Conservation (phyloP, 1,140 invertebrate species). For the Drosophila bipectinata region DNA sequence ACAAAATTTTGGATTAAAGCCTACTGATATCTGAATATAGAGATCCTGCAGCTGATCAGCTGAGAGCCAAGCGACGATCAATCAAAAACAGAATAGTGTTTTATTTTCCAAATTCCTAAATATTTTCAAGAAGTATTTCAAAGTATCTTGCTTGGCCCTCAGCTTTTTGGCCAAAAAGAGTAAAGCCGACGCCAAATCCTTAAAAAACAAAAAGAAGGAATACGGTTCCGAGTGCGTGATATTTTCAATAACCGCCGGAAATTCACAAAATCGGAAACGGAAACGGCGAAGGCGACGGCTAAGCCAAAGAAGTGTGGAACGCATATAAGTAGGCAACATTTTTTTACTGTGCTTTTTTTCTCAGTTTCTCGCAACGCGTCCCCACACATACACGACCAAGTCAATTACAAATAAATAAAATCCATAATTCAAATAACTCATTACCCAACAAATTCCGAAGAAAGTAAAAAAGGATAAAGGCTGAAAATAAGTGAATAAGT, state of each 20-base stretch:
- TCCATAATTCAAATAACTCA: slow-evolving; percentile 33
- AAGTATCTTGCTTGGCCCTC: background rate
- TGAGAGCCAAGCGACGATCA: background rate
- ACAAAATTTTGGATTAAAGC: background rate
- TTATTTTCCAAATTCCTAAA: background rate
- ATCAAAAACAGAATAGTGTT: background rate
- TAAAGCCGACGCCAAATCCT: slow-evolving; percentile 32
- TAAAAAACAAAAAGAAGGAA: slow-evolving; percentile 1
- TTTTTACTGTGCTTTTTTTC: slow-evolving; percentile 77
- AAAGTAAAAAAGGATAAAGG: background rate
- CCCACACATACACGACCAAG: background rate
- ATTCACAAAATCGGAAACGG: background rate
- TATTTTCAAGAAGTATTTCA: background rate
- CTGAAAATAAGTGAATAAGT: background rate
- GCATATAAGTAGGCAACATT: slow-evolving; percentile 30
- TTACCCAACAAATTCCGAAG: slow-evolving; percentile 4
- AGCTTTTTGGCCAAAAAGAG: background rate
- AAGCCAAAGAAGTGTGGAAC: background rate
- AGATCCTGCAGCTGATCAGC: background rate
- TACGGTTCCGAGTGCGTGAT: slow-evolving; percentile 23
- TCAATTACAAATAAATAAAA: slow-evolving; percentile 14
- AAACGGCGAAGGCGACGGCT: background rate
- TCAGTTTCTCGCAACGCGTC: slow-evolving; percentile 55
- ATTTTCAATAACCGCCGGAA: slow-evolving; percentile 10
- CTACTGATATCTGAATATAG: background rate